These are phyloP conservation scores for Nephrotoma appendiculata DNA, from an alignment of 2,888 invertebrate genomes.

Conservation along the genomic window DNA sequence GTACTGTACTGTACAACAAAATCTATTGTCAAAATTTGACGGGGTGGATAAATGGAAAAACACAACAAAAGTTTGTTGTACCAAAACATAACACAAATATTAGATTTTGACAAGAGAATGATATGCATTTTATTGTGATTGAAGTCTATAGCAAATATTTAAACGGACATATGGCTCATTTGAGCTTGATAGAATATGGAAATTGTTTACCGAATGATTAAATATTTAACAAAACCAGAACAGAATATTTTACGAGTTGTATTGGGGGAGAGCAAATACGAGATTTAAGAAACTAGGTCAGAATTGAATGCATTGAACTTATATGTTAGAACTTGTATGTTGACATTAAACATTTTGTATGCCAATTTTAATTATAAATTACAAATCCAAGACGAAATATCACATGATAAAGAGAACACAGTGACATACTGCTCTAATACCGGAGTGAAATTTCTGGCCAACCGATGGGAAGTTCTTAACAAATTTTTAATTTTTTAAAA, in stretches of 20 bases:
- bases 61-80: neutral
- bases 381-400: too few species aligned
- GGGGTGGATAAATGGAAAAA: neutral
- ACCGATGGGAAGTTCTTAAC: too few species aligned
- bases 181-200: neutral
- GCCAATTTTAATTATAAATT: too few species aligned
- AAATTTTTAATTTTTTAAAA: too few species aligned
- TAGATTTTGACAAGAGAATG: neutral
- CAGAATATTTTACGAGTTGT: neutral
- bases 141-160: neutral
- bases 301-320: neutral
- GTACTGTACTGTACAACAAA: neutral
- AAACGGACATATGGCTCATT: conserved; percentile 5
- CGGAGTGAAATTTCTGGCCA: too few species aligned
- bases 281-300: neutral
- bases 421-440: too few species aligned
- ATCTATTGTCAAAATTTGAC: neutral
- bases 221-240: neutral
- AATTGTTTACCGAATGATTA: neutral
- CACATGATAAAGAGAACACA: too few species aligned
- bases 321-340: neutral
- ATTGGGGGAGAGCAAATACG: neutral
- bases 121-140: neutral
- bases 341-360: neutral
- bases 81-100: neutral